Evolutionary conservation across 2,888 invertebrate genomes (phyloP).

Genomic region (Aromia moschata): DNA sequence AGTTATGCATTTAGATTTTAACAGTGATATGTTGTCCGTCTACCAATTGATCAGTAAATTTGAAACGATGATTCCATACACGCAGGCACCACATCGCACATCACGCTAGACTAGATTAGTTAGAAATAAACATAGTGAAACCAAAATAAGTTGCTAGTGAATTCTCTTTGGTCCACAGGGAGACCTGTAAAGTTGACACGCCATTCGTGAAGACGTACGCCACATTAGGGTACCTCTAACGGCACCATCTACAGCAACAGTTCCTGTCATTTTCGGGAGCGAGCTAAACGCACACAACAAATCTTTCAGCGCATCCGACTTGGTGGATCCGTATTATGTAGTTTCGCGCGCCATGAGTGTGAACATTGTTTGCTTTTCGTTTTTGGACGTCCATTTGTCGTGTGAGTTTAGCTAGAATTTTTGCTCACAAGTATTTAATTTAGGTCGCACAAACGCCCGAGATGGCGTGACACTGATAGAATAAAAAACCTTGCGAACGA

Average conservation of each 20-base stretch:
- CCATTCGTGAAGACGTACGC: slow-evolving; percentile 95
- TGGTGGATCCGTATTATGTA: background rate
- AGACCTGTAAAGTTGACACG: slow-evolving; percentile 85
- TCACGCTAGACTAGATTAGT: slow-evolving; percentile 1
- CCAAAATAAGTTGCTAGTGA: slow-evolving; percentile 9
- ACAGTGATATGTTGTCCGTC: too few species aligned
- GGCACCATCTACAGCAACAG: slow-evolving; percentile 41
- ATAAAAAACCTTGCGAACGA: too few species aligned
- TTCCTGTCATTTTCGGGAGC: too few species aligned
- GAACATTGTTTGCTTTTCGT: slow-evolving; percentile 26
- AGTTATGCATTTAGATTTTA: too few species aligned
- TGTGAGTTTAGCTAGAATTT: slow-evolving; percentile 32
- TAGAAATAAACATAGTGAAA: too few species aligned
- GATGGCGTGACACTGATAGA: too few species aligned
- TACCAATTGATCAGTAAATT: background rate
- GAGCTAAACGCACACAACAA: slow-evolving; percentile 20
- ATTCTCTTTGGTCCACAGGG: slow-evolving; percentile 71
- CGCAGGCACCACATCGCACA: slow-evolving; percentile 27
- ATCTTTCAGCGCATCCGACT: too few species aligned
- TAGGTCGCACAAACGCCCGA: too few species aligned
- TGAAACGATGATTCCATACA: slow-evolving; percentile 25
- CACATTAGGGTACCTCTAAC: slow-evolving; percentile 91
- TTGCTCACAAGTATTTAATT: slow-evolving; percentile 43
- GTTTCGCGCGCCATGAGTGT: background rate
- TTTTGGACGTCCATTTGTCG: slow-evolving; percentile 30